These are phyloP conservation scores for Drosophila arawakana DNA, from an alignment of 1,140 invertebrate genomes.

Conservation along the genomic window DNA sequence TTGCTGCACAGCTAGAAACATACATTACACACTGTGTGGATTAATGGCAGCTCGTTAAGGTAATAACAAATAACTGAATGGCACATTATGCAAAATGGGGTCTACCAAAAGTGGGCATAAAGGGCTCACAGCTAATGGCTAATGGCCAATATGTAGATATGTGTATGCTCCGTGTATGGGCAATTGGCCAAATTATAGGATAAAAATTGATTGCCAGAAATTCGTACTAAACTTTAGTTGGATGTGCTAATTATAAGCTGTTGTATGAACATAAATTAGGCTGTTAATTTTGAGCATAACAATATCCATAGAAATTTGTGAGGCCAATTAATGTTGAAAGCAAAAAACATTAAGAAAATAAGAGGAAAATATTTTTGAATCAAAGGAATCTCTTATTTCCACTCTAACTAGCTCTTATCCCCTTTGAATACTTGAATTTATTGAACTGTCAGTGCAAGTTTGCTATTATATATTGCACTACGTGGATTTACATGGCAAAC, in stretches of 20 bases:
- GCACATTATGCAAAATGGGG: slow-evolving; percentile 64
- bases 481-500: slow-evolving; percentile 7
- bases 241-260: slow-evolving; percentile 54
- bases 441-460: background rate
- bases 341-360: too few species aligned
- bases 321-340: too few species aligned
- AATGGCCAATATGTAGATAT: slow-evolving; percentile 34
- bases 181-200: background rate
- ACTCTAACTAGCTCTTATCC: too few species aligned
- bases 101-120: slow-evolving; percentile 44
- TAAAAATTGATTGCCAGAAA: slow-evolving; percentile 8
- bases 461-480: background rate
- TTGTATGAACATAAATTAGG: slow-evolving; percentile 50
- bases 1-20: slow-evolving; percentile 1
- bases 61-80: slow-evolving; percentile 78
- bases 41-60: slow-evolving; percentile 71
- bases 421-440: background rate
- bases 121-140: slow-evolving; percentile 45
- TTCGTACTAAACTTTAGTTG: slow-evolving; percentile 24
- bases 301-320: too few species aligned
- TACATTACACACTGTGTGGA: slow-evolving; percentile 41
- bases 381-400: too few species aligned
- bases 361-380: too few species aligned
- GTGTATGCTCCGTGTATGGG: background rate
- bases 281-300: background rate